phyloP scores from a whole-genome alignment of 2,888 invertebrate species.

The Dynastes hyllus region DNA sequence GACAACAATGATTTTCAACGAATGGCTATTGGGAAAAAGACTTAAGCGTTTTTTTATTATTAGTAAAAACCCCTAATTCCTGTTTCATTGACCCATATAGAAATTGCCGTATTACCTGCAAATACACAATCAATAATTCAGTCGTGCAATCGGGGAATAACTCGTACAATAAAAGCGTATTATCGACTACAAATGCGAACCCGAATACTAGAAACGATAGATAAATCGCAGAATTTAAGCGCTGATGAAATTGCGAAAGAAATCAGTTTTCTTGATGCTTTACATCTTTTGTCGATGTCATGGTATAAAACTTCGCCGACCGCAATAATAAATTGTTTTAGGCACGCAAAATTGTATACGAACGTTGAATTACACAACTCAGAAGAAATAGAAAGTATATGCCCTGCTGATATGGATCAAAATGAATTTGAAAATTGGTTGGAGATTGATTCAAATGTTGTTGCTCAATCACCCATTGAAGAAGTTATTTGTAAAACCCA shows the following conservation, averaged over 20 bases:
- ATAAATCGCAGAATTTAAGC: background rate
- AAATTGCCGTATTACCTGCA: background rate
- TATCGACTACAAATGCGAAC: background rate
- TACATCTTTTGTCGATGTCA: background rate
- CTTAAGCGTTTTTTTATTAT: background rate
- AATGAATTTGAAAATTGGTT: background rate
- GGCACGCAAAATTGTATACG: background rate
- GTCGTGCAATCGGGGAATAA: slow-evolving; percentile 4
- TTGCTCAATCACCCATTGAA: background rate
- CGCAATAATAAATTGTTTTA: slow-evolving; percentile 18
- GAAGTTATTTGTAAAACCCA: background rate
- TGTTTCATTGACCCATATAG: background rate
- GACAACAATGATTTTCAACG: slow-evolving; percentile 20
- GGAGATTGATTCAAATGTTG: slow-evolving; percentile 3
- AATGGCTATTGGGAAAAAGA: slow-evolving; percentile 1
- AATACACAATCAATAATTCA: slow-evolving; percentile 2
- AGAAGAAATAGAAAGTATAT: background rate
- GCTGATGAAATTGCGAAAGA: background rate
- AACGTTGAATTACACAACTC: background rate
- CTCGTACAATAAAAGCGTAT: background rate
- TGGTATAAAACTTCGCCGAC: slow-evolving; percentile 8
- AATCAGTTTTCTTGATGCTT: background rate
- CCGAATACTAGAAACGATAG: background rate
- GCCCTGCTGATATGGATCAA: background rate
- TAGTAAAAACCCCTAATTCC: slow-evolving; percentile 10